A percentile compares a stretch with the other conserved stretches of the same genome.
Conservation (phyloP, 1,140 invertebrate genomes). For the Aricia agestis region DNA sequence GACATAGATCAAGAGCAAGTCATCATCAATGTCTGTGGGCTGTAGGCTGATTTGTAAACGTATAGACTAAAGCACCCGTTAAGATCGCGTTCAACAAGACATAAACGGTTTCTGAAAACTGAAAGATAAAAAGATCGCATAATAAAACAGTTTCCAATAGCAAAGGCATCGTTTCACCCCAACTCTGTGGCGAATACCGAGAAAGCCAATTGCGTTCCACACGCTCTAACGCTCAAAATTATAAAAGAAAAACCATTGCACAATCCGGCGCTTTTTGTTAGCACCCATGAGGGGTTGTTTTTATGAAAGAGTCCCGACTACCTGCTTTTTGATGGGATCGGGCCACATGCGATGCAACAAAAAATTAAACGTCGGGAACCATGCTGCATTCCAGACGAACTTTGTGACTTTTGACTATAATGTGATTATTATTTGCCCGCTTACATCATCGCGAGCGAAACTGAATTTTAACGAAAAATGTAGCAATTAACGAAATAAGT, state of each 20-base stretch:
- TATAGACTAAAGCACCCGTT: too few species aligned
- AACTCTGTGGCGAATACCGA: neutral
- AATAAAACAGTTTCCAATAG: neutral
- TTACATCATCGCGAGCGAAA: too few species aligned
- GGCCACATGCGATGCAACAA: constrained; percentile 1
- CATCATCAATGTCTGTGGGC: too few species aligned
- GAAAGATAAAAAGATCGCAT: neutral
- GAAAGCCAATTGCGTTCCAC: neutral
- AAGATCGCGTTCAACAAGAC: too few species aligned
- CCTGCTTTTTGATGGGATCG: constrained; percentile 29
- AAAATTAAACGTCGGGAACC: neutral
- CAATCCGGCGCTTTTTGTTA: constrained; percentile 34
- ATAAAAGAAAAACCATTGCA: constrained; percentile 33
- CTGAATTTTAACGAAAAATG: neutral
- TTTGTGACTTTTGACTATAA: neutral
- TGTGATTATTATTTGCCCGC: neutral
- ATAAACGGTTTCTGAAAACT: too few species aligned
- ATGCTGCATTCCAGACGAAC: neutral
- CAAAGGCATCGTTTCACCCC: neutral
- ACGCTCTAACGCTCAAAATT: constrained; percentile 10
- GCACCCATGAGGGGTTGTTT: constrained; percentile 30
- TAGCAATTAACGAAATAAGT: constrained; percentile 1
- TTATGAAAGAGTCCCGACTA: constrained; percentile 35
- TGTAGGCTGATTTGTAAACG: too few species aligned
- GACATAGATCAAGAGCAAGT: too few species aligned